Percentiles rank a stretch among this genome's conserved stretches.
These are phyloP conservation scores for Cremastobaeus sp. DNA, from an alignment of 2,888 invertebrate species.

Conservation along the genomic window DNA sequence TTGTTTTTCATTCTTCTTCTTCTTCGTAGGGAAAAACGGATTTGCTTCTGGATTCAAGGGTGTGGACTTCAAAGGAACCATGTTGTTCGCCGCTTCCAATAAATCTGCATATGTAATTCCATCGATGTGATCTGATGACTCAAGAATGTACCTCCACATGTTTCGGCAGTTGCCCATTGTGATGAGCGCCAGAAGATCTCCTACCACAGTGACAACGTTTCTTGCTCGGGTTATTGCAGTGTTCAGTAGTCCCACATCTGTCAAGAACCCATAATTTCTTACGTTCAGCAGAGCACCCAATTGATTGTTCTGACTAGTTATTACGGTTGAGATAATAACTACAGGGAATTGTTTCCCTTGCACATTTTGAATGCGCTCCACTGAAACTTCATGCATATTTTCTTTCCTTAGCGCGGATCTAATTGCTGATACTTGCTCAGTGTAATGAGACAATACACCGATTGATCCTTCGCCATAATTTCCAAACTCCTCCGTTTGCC, in stretches of 20 bases:
- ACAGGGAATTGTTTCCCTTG: conserved; percentile 93
- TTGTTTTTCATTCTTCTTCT: not conserved
- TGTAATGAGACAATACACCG: conserved; percentile 91
- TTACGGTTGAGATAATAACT: conserved; percentile 88
- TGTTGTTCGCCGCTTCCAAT: conserved; percentile 23
- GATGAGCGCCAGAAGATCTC: conserved; percentile 90
- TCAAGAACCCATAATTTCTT: conserved; percentile 89
- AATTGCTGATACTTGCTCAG: conserved; percentile 88
- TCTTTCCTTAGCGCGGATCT: conserved; percentile 87
- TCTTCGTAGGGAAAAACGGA: conserved; percentile 80
- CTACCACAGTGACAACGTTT: conserved; percentile 89
- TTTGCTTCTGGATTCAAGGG: conserved; percentile 89
- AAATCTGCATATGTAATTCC: conserved; percentile 64
- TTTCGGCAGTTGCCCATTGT: conserved; percentile 87
- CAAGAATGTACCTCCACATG: conserved; percentile 89
- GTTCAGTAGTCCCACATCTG: conserved; percentile 88
- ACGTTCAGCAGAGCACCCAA: conserved; percentile 79
- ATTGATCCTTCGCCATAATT: conserved; percentile 87
- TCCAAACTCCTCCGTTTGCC: conserved; percentile 87
- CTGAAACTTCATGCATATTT: conserved; percentile 86
- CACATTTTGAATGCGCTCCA: conserved; percentile 90
- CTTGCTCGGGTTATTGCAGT: conserved; percentile 91
- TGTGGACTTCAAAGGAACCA: conserved; percentile 30
- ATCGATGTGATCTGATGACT: conserved; percentile 70
- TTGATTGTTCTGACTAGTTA: conserved; percentile 86